Percentiles rank a stretch among this genome's conserved stretches.
These are phyloP conservation scores for Rambutsinella grinnellia DNA, from an alignment of 2,888 invertebrate species.

Conservation along the genomic window DNA sequence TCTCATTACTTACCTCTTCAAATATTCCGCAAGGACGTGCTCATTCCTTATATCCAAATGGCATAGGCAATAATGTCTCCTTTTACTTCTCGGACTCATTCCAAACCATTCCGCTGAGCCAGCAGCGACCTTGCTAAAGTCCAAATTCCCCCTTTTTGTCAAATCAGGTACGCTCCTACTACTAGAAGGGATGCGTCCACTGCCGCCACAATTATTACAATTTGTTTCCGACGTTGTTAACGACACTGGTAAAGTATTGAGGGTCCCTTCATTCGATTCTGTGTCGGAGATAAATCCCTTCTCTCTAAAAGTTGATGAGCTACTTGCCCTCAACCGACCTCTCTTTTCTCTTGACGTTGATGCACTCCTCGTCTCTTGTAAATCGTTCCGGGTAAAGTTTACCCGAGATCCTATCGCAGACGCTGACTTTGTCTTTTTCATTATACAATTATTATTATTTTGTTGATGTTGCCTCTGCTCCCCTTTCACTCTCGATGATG, in stretches of 20 bases:
- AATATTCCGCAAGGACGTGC: constrained; percentile 56
- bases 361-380: constrained; percentile 36
- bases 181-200: constrained; percentile 19
- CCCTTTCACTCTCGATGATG: background rate
- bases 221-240: background rate
- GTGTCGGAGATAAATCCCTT: constrained; percentile 55
- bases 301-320: background rate
- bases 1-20: constrained; percentile 56
- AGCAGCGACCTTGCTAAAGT: constrained; percentile 58
- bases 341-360: constrained; percentile 33
- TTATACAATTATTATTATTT: constrained; percentile 23
- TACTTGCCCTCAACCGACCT: background rate
- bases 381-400: constrained; percentile 46
- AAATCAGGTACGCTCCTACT: constrained; percentile 62
- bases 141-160: constrained; percentile 51
- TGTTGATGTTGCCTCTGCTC: constrained; percentile 18
- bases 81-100: constrained; percentile 32
- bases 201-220: constrained; percentile 34
- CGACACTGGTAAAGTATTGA: constrained; percentile 7
- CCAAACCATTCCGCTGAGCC: constrained; percentile 34
- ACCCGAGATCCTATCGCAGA: constrained; percentile 42
- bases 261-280: constrained; percentile 56
- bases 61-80: constrained; percentile 61
- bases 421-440: constrained; percentile 39
- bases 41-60: constrained; percentile 58